Base-by-base conservation (phyloP, 2,888 invertebrate genomes). In the Sarcophaga subvicina region DNA sequence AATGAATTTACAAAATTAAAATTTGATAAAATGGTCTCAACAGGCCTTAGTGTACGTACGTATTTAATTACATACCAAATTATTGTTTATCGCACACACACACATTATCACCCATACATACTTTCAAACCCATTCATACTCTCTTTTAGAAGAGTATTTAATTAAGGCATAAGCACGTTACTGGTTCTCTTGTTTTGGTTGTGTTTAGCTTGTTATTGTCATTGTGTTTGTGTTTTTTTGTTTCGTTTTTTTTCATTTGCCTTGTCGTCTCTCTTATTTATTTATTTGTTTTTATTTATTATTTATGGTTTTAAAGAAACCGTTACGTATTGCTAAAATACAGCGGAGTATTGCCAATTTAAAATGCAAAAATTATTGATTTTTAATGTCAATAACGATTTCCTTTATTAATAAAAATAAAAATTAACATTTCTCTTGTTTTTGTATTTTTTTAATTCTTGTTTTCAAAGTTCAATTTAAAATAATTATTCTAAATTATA, bases 131-230 rank as follows among this genome's bases (percentile, higher is more conserved):
- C 25, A 10, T 66, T 64, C 12, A 25, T 64, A 12, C 25, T 77
- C 54, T 73, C 60, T 79, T 67, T 82, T 79, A 83, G 76, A 76
- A 79, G 76, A 83, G 82, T 86, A 80, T 80, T 81, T 83, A 80
- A 81, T 80, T 81, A 81, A 78, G 81, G 77, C 80, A 63, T 85
- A 22, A 54, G 66, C 66, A 77, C 25, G 62, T 72, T 14, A 20
- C 49, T 47, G 17, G 59, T 22, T 62, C 45, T 49, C 45, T 59
- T 71, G 11, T 60, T 59, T 59, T 77, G 54, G 37, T 37, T 10
- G n/a, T 64, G 47, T 77, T 71, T 71, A 22, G 25, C 22, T 70
- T 47, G 67, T 72, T 66, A 64, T 66, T 72, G 27, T 49, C 45
- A 37, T 25, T 5, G 49, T 70, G 47, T 69, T 69, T n/a, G 54